These are phyloP conservation scores for Varanus komodoensis DNA, from an alignment of 2,113 vertebrate species.

Conservation along the genomic window DNA sequence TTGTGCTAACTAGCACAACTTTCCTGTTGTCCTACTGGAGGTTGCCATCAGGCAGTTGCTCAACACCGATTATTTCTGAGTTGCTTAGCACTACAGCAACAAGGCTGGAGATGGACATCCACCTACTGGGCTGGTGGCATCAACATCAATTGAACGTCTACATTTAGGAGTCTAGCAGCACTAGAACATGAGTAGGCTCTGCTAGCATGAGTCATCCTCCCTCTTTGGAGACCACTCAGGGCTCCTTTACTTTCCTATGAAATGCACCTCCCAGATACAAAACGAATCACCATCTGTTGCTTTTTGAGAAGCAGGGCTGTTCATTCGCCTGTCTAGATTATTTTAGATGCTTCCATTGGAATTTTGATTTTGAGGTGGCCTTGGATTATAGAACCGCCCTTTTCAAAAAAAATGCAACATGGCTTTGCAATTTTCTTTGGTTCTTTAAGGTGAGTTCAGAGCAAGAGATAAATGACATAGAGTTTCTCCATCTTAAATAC, in stretches of 20 bases:
- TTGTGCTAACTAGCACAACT: no score
- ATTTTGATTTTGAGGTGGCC: neutral
- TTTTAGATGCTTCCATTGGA: neutral
- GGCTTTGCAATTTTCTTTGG: neutral
- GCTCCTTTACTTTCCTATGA: neutral
- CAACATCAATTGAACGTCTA: neutral
- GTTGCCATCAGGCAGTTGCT: no score
- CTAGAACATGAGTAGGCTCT: neutral
- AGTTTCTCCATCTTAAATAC: constrained; percentile 9
- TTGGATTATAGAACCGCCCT: neutral
- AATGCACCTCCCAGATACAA: neutral
- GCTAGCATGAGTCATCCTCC: neutral
- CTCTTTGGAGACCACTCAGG: neutral
- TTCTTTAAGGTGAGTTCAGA: neutral
- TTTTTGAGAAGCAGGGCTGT: neutral
- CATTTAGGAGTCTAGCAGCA: neutral
- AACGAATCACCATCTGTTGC: neutral
- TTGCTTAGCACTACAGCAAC: no score
- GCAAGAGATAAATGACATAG: neutral
- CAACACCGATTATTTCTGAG: no score
- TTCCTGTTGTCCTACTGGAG: no score
- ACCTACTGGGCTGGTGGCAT: neutral
- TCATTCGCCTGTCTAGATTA: neutral
- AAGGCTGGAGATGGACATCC: neutral
- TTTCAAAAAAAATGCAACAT: neutral